These are phyloP conservation scores for Amblyjoppa proteus DNA, from an alignment of 2,888 invertebrate genomes.

Conservation along the genomic window DNA sequence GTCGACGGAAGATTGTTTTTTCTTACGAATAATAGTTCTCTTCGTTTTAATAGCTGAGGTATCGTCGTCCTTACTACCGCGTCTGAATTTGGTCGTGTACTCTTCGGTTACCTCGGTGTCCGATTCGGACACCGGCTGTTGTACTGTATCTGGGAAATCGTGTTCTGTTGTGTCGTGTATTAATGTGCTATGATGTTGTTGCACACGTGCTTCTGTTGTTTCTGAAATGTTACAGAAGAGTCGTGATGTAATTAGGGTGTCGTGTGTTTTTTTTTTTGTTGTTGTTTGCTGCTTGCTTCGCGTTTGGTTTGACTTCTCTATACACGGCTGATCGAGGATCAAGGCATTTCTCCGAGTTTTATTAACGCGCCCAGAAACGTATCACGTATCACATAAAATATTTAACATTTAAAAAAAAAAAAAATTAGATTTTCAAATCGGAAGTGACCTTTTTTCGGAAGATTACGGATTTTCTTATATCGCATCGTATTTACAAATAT, in stretches of 20 bases:
- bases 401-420: not conserved
- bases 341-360: constrained; percentile 36
- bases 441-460: too few relatives aligned
- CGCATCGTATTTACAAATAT: too few relatives aligned
- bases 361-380: not conserved
- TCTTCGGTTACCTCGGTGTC: constrained; percentile 82
- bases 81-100: constrained; percentile 82
- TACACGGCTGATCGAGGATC: constrained; percentile 44
- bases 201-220: constrained; percentile 82
- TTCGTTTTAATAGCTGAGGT: constrained; percentile 81
- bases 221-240: constrained; percentile 83
- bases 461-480: too few relatives aligned
- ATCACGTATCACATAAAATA: not conserved
- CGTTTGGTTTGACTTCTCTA: constrained; percentile 79
- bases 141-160: constrained; percentile 76
- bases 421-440: not conserved
- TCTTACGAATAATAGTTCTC: constrained; percentile 80
- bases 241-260: constrained; percentile 78
- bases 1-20: constrained; percentile 70
- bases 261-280: constrained; percentile 54
- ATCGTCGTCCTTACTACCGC: constrained; percentile 78
- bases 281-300: constrained; percentile 67
- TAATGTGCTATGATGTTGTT: constrained; percentile 79
- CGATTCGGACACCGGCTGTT: constrained; percentile 78
- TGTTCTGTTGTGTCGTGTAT: constrained; percentile 79